Percentiles rank a stretch among this genome's conserved stretches.
phyloP scores from a whole-genome alignment of 92 coral and sea anemone species.

The Palythoa grandiflora region DNA sequence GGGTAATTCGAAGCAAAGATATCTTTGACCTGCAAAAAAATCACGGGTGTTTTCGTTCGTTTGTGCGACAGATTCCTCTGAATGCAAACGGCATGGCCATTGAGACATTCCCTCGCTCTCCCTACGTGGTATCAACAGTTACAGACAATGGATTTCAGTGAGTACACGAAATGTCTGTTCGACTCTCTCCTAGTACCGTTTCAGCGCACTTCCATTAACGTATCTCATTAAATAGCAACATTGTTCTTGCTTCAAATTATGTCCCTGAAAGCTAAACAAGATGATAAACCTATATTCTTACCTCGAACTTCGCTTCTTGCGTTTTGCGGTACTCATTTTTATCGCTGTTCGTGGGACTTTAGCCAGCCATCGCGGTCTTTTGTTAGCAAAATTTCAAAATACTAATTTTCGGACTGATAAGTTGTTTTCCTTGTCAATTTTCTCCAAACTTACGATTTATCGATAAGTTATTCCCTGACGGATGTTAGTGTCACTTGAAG shows the following conservation, averaged over 20 bases:
- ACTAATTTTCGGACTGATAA: slow-evolving; percentile 43
- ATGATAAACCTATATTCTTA: slow-evolving; percentile 41
- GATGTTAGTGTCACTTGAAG: slow-evolving; percentile 16
- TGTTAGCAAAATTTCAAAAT: slow-evolving; percentile 29
- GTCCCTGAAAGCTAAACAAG: not conserved
- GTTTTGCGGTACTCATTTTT: slow-evolving; percentile 87
- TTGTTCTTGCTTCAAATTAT: not conserved
- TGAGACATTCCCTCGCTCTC: not conserved
- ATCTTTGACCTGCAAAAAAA: slow-evolving; percentile 53
- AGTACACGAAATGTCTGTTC: not conserved
- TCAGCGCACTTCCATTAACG: slow-evolving; percentile 17
- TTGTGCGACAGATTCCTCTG: slow-evolving; percentile 23
- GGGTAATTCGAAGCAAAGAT: slow-evolving; percentile 46
- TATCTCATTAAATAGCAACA: slow-evolving; percentile 34
- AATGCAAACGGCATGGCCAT: not conserved
- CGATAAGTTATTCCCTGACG: slow-evolving; percentile 25
- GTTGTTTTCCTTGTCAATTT: slow-evolving; percentile 28
- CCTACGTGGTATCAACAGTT: slow-evolving; percentile 11
- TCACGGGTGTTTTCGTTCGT: slow-evolving; percentile 38
- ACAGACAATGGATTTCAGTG: slow-evolving; percentile 36
- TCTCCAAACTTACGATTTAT: slow-evolving; percentile 28
- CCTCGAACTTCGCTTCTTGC: slow-evolving; percentile 95
- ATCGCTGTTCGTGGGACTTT: slow-evolving; percentile 47
- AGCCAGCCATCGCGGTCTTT: slow-evolving; percentile 53
- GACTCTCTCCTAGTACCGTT: slow-evolving; percentile 8